These are phyloP conservation scores for Sebastolobus altivelis DNA, from an alignment of 2,797 vertebrate genomes.

Conservation along the genomic window DNA sequence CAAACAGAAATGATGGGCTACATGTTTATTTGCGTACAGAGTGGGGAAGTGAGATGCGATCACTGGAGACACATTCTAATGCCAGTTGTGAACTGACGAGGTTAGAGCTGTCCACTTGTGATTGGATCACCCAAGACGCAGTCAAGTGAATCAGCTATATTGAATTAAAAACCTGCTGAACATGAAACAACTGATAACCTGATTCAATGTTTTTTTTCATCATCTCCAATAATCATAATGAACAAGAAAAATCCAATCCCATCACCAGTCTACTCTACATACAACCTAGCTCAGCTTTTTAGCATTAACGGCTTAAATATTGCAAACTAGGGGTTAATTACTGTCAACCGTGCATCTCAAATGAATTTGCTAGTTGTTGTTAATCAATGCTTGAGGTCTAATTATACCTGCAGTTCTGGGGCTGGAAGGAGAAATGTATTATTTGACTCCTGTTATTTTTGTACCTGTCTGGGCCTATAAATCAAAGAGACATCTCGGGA, in stretches of 20 bases:
- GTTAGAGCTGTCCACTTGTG: too few species aligned
- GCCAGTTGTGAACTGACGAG: too few species aligned
- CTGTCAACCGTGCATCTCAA: constrained; percentile 55
- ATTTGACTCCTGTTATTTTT: constrained; percentile 63
- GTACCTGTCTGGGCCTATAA: constrained; percentile 55
- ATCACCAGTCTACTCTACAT: constrained; percentile 4
- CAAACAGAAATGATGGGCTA: too few species aligned
- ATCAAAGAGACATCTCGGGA: constrained; percentile 61
- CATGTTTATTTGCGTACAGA: too few species aligned
- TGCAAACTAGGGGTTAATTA: constrained; percentile 66
- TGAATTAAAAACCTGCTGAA: background rate
- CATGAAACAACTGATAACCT: background rate
- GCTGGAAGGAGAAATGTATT: constrained; percentile 54
- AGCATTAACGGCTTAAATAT: constrained; percentile 41
- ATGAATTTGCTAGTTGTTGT: constrained; percentile 53
- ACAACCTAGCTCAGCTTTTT: background rate
- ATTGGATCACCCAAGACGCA: too few species aligned
- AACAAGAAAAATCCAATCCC: background rate
- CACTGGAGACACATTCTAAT: too few species aligned
- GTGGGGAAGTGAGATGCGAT: too few species aligned
- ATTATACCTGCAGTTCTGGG: constrained; percentile 61
- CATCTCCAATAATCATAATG: background rate
- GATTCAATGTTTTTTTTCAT: background rate
- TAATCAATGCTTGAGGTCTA: constrained; percentile 71
- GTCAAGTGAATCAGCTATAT: background rate